phyloP scores from a whole-genome alignment of 2,888 invertebrate genomes.

The Conistra vaccinii region DNA sequence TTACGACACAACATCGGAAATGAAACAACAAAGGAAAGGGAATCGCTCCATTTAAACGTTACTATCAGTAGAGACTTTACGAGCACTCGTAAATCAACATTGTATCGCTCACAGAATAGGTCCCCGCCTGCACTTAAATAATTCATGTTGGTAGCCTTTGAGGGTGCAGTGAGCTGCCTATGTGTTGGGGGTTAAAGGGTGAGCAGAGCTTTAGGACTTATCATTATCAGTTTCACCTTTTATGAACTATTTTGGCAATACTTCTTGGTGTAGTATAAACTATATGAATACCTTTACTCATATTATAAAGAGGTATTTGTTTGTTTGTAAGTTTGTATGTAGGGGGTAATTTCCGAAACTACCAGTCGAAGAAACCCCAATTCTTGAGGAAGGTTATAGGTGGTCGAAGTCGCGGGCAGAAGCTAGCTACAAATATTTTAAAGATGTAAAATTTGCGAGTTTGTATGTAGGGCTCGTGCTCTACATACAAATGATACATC shows the following conservation, averaged over 20 bases:
- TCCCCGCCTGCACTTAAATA: constrained; percentile 70
- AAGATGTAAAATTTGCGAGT: too few species aligned
- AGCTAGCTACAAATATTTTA: too few species aligned
- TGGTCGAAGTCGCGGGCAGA: too few species aligned
- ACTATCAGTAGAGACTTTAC: constrained; percentile 64
- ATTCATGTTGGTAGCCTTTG: constrained; percentile 70
- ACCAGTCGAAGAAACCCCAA: too few species aligned
- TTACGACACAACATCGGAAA: constrained; percentile 66
- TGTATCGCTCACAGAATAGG: constrained; percentile 67
- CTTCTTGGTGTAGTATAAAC: background rate
- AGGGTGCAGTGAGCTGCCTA: constrained; percentile 59
- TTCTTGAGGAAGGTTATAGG: too few species aligned
- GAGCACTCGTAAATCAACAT: constrained; percentile 72
- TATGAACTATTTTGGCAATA: constrained; percentile 2
- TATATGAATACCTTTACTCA: too few species aligned
- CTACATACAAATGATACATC: too few species aligned
- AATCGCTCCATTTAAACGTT: constrained; percentile 67
- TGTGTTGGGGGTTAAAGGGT: constrained; percentile 35
- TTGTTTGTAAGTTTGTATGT: too few species aligned
- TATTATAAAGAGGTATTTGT: too few species aligned
- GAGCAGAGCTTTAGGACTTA: background rate
- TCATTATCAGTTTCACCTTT: background rate
- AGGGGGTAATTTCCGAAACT: too few species aligned
- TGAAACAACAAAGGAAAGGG: constrained; percentile 65
- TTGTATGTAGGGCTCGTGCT: too few species aligned